Base-by-base conservation (phyloP, 2,888 invertebrate species). In the Phrixothrix hirtus region DNA sequence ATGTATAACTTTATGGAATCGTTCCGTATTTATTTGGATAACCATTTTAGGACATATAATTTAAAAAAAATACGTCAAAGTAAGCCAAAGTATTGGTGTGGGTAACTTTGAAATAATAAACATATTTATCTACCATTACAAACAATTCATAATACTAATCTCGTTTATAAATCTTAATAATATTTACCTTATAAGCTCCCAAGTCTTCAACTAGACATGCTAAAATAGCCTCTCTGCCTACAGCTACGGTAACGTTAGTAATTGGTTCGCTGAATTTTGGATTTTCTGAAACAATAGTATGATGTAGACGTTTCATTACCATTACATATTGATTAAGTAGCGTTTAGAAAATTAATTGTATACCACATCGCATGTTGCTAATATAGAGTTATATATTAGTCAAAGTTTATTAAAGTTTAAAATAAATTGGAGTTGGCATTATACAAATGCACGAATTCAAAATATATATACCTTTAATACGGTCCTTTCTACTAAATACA, bases 241-340 rank as follows among this genome's bases (percentile, higher is more conserved):
- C 86, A n/a, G 92, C 86, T 7, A 87, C 85, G 4, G 92, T 92
- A 64, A 89, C 87, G 77, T 93, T 93, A 61, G 83, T 78, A 68
- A 93, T 91, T 43, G 90, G 88, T 49, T 85, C 87, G 68, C 85
- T 88, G 78, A 92, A 92, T 66, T 88, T 87, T 5, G 91, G 91
- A 77, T 87, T 87, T 77, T 85, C 84, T 88, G 82, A 47, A 66
- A 66, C 48, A 80, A 25, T n/a, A 16, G 21, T 12, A 29, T n/a
- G n/a, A n/a, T n/a, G n/a, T n/a, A n/a, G n/a, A n/a, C n/a, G n/a
- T n/a, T 6, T n/a, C 3, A 29, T 29, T 29, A 29, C 3, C 10
- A 29, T n/a, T n/a, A 3, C 4, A 29, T 4, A 31, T 31, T 31
- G 6, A 11, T 12, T 11, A 12, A n/a, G n/a, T n/a, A n/a, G n/a